Base-by-base conservation (phyloP, 2,888 invertebrate species). In the Heliconius cydno region DNA sequence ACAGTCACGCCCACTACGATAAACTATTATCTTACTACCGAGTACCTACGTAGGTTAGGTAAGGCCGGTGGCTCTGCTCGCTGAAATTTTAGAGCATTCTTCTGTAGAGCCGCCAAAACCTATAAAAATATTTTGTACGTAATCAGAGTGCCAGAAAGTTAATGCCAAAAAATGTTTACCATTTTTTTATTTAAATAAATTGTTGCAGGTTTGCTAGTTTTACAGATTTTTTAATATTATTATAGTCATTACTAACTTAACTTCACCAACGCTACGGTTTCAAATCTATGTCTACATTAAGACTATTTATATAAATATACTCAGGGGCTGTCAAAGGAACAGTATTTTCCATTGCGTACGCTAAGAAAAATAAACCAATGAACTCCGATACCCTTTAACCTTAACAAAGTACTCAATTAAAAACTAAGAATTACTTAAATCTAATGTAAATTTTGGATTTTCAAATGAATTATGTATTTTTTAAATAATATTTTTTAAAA, bases 1-100 rank as follows among this genome's bases (percentile, higher is more conserved):
- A n/a, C 28, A 66, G 38, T n/a, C 78, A 78, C 78, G 78, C 78
- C 78, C 68, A 67, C 74, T 0, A 22, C 19, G 73, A 74, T 78
- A 68, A 74, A 22, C 72, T 73, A 57, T 67, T 73, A 73, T 73
- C 73, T 73, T 34, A 30, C 52, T 30, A 67, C 30, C 30, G 15
- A 65, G 63, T 13, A 71, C 34, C 7, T 34, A 34, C 30, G 73
- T 73, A 60, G 30, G 73, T 73, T 73, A 73, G 60, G 60, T 34
- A 60, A 73, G 73, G 73, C 73, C 72, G 57, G 72, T 72, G 68
- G 68, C 30, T 72, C 34, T 73, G 13, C 25, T 57, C 38, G 70
- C 25, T 9, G 19, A 70, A 70, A 46, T 46, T 70, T 46, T 25
- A 41, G 15, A 46, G 41, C 25, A 70, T 28, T 25, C 41, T 25